Base-by-base conservation (phyloP, 2,888 invertebrate species). In the Didymodactylos carnosus region DNA sequence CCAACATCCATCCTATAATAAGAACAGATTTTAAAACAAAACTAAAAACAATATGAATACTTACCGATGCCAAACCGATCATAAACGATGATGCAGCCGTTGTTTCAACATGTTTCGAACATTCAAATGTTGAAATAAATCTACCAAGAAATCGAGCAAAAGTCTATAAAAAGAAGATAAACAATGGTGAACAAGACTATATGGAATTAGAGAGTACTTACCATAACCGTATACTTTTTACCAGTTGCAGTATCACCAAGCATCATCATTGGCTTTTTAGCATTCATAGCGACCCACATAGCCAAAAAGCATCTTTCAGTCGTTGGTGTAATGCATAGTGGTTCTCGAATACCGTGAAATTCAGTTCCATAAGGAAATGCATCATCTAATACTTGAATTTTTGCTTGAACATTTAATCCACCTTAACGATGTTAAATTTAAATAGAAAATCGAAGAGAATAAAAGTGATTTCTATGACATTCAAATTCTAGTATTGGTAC, bases 161-260 rank as follows among this genome's bases (percentile, higher is more conserved):
- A 39, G 81, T 82, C 81, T 81, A 76, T 2, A 77, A 76, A 25
- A 76, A 62, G 75, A 35, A 70, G 70, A 71, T 43, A 8, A 69
- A 23, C 6, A 1, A 73, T 43, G 13, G 19, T 29, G 39, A 35
- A 53, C 29, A 69, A 39, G 23, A n/a, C 27, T 73, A 27, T 4
- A 41, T 73, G 29, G 51, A 51, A 29, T 39, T 27, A 43, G n/a
- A 27, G 6, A 14, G 35, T 16, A 40, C 19, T 73, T 75, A 80
- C 82, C 79, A 79, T 83, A 74, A 82, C 78, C 40, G 82, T 82
- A 73, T 82, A 82, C 35, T 81, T 82, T 76, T 83, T 83, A 39
- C 83, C 82, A 23, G 79, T 79, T 14, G 80, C 81, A 14, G 80
- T 78, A 39, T 80, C 79, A 1, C 83, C 83, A 1, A 78, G 76